These are phyloP conservation scores for Macroramphosus scolopax DNA, from an alignment of 2,797 vertebrate species.

Conservation along the genomic window DNA sequence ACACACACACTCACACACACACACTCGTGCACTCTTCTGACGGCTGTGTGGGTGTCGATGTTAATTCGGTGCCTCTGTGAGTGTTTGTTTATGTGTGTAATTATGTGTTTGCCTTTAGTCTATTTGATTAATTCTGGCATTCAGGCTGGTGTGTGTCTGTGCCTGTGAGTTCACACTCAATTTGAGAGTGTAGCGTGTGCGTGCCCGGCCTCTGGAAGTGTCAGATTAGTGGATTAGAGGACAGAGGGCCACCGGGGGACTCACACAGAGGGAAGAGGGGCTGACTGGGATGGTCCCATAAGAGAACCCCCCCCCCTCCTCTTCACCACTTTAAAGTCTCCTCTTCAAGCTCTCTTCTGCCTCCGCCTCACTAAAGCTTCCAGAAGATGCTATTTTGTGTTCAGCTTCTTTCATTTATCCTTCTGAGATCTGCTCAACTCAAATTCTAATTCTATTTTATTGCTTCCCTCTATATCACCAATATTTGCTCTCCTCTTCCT, in stretches of 20 bases:
- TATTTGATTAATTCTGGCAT: conserved; percentile 54
- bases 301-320: conserved; percentile 1
- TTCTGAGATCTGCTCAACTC: too few species aligned
- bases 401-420: background rate
- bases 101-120: conserved; percentile 45
- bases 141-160: conserved; percentile 23
- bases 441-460: too few species aligned
- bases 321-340: conserved; percentile 4
- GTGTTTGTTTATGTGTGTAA: conserved; percentile 59
- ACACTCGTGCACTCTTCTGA: background rate
- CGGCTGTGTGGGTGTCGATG: conserved; percentile 15
- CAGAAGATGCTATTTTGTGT: background rate
- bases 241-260: conserved; percentile 29
- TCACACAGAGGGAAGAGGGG: conserved; percentile 6
- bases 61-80: conserved; percentile 38
- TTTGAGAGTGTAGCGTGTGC: conserved; percentile 42
- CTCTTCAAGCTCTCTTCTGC: conserved; percentile 8
- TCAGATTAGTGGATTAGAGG: conserved; percentile 69
- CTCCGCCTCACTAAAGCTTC: conserved; percentile 8
- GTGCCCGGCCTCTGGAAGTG: conserved; percentile 59
- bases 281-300: conserved; percentile 26
- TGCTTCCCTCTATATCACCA: conserved; percentile 6
- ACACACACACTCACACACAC: too few species aligned
- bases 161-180: conserved; percentile 27
- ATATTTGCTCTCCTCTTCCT: conserved; percentile 10